Conservation (phyloP, 2,888 invertebrate genomes). For the Autographa pulchrina region DNA sequence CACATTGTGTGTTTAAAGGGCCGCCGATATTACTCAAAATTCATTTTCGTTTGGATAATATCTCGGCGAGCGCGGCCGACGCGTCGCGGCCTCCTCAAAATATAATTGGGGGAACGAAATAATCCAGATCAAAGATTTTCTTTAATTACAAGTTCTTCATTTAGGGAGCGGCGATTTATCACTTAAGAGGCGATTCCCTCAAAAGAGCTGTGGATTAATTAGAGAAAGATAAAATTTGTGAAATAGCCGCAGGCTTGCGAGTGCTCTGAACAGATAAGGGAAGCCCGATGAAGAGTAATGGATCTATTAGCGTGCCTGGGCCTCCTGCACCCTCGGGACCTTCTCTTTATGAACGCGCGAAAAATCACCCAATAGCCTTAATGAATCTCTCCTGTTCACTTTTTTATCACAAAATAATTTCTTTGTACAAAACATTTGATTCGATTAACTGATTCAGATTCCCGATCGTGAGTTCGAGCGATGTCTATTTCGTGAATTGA, state of each 20-base stretch:
- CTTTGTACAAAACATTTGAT: constrained; percentile 74
- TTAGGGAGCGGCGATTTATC: constrained; percentile 80
- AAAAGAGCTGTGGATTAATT: constrained; percentile 86
- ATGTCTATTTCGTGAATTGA: constrained; percentile 71
- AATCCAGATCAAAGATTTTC: constrained; percentile 83
- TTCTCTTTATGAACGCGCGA: constrained; percentile 70
- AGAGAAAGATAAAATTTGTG: constrained; percentile 86
- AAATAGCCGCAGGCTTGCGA: constrained; percentile 80
- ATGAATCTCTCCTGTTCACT: constrained; percentile 72
- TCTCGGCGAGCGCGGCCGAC: constrained; percentile 43
- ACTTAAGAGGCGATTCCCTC: constrained; percentile 81
- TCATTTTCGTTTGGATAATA: constrained; percentile 59
- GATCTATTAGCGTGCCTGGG: constrained; percentile 77
- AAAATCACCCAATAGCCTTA: constrained; percentile 75
- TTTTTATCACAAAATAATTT: constrained; percentile 72
- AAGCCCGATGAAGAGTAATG: constrained; percentile 80
- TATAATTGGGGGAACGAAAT: constrained; percentile 69
- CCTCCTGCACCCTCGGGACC: constrained; percentile 64
- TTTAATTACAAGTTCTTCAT: constrained; percentile 82
- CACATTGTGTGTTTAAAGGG: constrained; percentile 47
- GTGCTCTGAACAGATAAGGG: constrained; percentile 82
- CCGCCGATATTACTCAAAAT: constrained; percentile 54
- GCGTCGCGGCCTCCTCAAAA: constrained; percentile 55
- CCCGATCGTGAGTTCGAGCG: constrained; percentile 55
- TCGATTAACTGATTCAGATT: constrained; percentile 74